phyloP scores from a whole-genome alignment of 2,797 vertebrate genomes.

The Acanthopagrus latus region DNA sequence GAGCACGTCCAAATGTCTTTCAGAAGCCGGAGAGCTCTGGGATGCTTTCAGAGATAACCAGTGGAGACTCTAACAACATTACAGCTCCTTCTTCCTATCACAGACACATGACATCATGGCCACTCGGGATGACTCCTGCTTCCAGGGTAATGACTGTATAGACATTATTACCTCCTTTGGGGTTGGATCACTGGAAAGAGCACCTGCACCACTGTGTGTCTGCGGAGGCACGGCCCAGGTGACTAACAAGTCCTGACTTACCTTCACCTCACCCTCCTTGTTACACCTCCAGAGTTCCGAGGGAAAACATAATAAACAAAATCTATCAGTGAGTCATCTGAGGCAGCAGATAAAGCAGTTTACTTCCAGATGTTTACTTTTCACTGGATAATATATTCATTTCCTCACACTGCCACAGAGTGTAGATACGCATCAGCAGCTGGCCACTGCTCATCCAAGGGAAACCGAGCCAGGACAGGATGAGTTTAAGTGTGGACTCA shows the following conservation, averaged over 20 bases:
- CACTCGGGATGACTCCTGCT: conserved; percentile 63
- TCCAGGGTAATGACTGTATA: conserved; percentile 55
- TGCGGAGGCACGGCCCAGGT: conserved; percentile 47
- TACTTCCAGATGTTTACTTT: background rate
- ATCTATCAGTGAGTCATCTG: conserved; percentile 34
- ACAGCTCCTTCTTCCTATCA: conserved; percentile 35
- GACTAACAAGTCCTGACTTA: conserved; percentile 73
- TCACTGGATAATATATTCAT: background rate
- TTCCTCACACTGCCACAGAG: background rate
- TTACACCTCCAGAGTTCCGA: conserved; percentile 27
- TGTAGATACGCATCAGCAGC: conserved; percentile 21
- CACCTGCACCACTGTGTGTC: conserved; percentile 61
- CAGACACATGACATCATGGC: conserved; percentile 71
- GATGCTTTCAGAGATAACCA: conserved; percentile 36
- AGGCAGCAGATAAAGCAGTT: background rate
- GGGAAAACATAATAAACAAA: background rate
- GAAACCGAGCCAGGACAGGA: conserved; percentile 16
- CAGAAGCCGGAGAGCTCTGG: conserved; percentile 26
- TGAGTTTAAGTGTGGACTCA: conserved; percentile 42
- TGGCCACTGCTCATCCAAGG: conserved; percentile 10
- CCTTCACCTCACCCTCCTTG: conserved; percentile 53
- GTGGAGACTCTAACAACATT: conserved; percentile 44
- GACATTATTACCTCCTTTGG: conserved; percentile 61
- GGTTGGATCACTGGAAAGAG: conserved; percentile 26
- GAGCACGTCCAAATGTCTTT: background rate